Evolutionary conservation across 2,113 vertebrate genomes (phyloP).

Genomic region (Carassius carassius): DNA sequence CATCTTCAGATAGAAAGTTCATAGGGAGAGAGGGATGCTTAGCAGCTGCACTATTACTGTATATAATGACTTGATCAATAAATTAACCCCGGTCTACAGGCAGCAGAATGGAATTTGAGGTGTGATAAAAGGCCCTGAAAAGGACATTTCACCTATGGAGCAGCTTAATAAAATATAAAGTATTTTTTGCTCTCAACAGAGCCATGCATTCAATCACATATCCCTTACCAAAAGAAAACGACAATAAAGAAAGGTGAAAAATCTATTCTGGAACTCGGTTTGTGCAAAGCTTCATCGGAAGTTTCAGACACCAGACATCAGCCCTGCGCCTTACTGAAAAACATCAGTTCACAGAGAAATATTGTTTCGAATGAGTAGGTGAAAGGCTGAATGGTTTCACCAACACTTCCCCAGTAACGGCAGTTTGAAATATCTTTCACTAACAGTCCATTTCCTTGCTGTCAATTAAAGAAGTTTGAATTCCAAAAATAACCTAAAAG

Average conservation of each 20-base stretch:
- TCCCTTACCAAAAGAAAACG: constrained; percentile 46
- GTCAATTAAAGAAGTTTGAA: neutral
- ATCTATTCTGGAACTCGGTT: constrained; percentile 51
- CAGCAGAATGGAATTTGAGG: neutral
- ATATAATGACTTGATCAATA: constrained; percentile 40
- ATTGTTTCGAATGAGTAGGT: too few relatives aligned
- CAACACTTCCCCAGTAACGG: constrained; percentile 16
- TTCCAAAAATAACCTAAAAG: neutral
- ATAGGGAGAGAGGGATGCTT: constrained; percentile 24
- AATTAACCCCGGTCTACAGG: constrained; percentile 23
- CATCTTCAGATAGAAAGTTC: constrained; percentile 20
- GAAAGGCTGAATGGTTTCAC: neutral
- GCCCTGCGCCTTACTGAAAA: constrained; percentile 58
- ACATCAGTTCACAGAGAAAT: constrained; percentile 22
- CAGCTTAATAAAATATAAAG: constrained; percentile 48
- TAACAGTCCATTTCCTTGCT: neutral
- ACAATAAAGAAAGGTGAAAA: constrained; percentile 45
- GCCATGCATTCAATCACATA: constrained; percentile 68
- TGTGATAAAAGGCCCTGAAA: constrained; percentile 19
- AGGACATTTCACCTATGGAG: constrained; percentile 18
- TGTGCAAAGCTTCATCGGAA: constrained; percentile 64
- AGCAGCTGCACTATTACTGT: constrained; percentile 26
- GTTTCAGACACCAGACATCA: constrained; percentile 51
- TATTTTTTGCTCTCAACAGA: constrained; percentile 58
- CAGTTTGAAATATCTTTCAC: neutral